phyloP scores from a whole-genome alignment of 2,113 vertebrate genomes.

The Plecotus auritus region DNA sequence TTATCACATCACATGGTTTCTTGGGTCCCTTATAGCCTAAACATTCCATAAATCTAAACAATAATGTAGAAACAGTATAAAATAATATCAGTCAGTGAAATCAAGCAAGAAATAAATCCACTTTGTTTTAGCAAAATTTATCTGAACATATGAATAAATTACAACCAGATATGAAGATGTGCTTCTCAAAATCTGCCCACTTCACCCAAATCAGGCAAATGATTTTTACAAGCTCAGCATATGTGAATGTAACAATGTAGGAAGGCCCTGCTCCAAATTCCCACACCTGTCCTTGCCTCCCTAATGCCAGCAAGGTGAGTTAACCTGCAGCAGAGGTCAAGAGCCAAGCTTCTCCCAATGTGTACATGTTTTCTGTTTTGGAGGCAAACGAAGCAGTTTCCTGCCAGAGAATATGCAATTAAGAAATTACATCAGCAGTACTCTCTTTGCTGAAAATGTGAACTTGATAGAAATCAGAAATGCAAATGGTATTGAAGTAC shows the following conservation, averaged over 20 bases:
- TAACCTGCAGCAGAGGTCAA: neutral
- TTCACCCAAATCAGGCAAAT: slow-evolving; percentile 17
- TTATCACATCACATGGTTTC: neutral
- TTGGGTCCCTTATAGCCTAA: neutral
- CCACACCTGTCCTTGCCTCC: neutral
- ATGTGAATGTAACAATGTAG: neutral
- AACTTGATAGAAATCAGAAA: slow-evolving; percentile 73
- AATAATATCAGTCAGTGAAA: slow-evolving; percentile 68
- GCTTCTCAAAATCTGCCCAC: slow-evolving; percentile 13
- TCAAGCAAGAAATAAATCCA: slow-evolving; percentile 72
- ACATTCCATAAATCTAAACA: neutral
- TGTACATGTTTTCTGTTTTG: slow-evolving; percentile 1
- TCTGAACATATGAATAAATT: slow-evolving; percentile 68
- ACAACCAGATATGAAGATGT: slow-evolving; percentile 31
- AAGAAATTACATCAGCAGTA: slow-evolving; percentile 62
- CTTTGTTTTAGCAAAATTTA: slow-evolving; percentile 70
- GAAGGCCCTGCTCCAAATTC: neutral
- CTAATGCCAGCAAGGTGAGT: slow-evolving; percentile 14
- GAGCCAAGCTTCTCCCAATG: neutral
- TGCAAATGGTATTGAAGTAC: slow-evolving; percentile 69
- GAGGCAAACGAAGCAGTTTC: slow-evolving; percentile 37
- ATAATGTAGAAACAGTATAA: slow-evolving; percentile 55
- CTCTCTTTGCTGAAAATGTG: slow-evolving; percentile 61
- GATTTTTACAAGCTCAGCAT: slow-evolving; percentile 47
- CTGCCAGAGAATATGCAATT: slow-evolving; percentile 59